Conservation (phyloP, 2,888 invertebrate species). For the Dynastes grantii region DNA sequence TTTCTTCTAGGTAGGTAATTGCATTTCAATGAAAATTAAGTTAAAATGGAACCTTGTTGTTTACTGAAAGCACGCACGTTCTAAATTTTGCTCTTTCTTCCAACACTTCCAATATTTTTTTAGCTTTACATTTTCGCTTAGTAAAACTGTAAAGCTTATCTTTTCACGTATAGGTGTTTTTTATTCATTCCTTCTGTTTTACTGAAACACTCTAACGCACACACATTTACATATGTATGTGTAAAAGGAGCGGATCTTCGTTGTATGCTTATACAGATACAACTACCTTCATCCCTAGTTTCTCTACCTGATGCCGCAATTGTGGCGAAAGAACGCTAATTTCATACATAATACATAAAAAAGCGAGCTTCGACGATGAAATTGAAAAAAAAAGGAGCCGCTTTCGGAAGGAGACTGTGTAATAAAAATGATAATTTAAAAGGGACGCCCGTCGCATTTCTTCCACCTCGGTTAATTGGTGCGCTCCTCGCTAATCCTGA, state of each 20-base stretch:
- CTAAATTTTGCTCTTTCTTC: background rate
- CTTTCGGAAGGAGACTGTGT: conserved; percentile 13
- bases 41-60: background rate
- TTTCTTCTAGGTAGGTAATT: too few species aligned
- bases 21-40: too few species aligned
- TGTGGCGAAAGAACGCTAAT: conserved; percentile 32
- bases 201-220: conserved; percentile 9
- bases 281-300: background rate
- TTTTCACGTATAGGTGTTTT: background rate
- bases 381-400: conserved; percentile 30
- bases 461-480: conserved; percentile 19
- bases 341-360: conserved; percentile 43
- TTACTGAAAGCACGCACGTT: background rate
- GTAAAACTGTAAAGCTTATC: conserved; percentile 26
- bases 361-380: background rate
- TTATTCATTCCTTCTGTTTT: conserved; percentile 30
- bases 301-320: conserved; percentile 10
- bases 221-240: background rate
- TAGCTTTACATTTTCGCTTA: conserved; percentile 15
- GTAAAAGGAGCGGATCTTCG: background rate
- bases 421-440: conserved; percentile 39
- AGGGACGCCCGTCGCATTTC: conserved; percentile 8
- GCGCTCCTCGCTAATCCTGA: background rate
- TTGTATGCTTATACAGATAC: too few species aligned
- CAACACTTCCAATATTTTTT: conserved; percentile 8